Base-by-base conservation (phyloP, 2,888 invertebrate species). In the Tenthredo mesomela region DNA sequence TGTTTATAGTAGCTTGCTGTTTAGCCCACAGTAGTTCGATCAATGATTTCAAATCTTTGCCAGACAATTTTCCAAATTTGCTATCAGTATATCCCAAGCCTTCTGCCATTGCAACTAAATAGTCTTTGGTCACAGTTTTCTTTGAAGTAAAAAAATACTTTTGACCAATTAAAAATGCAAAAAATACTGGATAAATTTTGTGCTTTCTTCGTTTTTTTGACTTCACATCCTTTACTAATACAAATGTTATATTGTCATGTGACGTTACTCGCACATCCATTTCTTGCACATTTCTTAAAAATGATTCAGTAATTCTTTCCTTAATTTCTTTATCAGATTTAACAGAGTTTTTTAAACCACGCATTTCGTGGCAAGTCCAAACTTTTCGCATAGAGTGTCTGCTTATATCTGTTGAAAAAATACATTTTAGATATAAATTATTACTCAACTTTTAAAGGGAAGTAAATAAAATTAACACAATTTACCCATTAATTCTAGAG, bases 401-500 rank as follows among this genome's bases (percentile, higher is more conserved):
- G 85, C 92, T 92, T 7, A 90, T 25, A 9, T 92, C 92, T 92
- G 65, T 43, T 40, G 1, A 65, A 61, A 71, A 1, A 33, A 18
- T 18, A 12, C 12, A 21, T 10, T 73, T 73, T 43, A 43, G 10
- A 12, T 43, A 21, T 15, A 25, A 7, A 25, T 43, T 43, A n/a
- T 18, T 54, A 54, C n/a, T 54, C 54, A n/a, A 54, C n/a, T 73
- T 43, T n/a, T 73, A 0, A 43, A 2, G 21, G 29, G 12, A n/a
- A 40, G 21, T 21, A n/a, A 40, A 43, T 21, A n/a, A 40, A n/a
- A 40, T 21, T 21, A n/a, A 10, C 37, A 80, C n/a, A 29, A 75
- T 83, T 88, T 88, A 92, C 92, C 92, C 80, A 89, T 89, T 71
- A 90, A 84, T 87, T 90, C 87, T 70, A 92, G 85, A n/a, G 47